Percentiles rank a stretch among this genome's conserved stretches.
Evolutionary conservation across 2,797 vertebrate genomes (phyloP).

Genomic region (Calcarius lapponicus): DNA sequence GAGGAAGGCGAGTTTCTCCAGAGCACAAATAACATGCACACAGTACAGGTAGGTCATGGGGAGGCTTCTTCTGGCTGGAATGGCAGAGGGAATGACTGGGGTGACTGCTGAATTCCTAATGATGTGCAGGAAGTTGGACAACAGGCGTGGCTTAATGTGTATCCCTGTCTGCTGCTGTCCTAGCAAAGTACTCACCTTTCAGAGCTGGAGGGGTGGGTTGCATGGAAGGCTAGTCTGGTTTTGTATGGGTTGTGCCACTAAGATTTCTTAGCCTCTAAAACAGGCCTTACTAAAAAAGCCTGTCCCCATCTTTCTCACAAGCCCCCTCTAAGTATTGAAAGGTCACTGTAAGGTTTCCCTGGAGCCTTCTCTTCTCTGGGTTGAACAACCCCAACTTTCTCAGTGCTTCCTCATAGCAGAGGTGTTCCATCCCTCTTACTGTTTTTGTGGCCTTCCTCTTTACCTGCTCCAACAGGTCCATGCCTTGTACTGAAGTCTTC

Average conservation of each 20-base stretch:
- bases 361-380: background rate
- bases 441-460: background rate
- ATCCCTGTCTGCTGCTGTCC: background rate
- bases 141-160: fast-evolving
- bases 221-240: background rate
- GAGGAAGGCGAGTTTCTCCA: slow-evolving; percentile 90
- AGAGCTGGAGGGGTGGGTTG: background rate
- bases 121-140: background rate
- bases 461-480: background rate
- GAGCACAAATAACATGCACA: slow-evolving; percentile 85
- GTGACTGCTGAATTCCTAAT: background rate
- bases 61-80: background rate
- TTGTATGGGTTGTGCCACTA: background rate
- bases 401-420: background rate
- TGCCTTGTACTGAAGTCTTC: background rate
- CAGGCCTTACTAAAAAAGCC: background rate
- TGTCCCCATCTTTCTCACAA: background rate
- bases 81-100: background rate
- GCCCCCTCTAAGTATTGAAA: background rate
- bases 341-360: background rate
- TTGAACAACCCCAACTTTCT: background rate
- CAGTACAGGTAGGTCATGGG: slow-evolving; percentile 83
- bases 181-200: background rate
- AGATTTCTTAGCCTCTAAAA: background rate
- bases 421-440: background rate